Base-by-base conservation (phyloP, 2,797 vertebrate species). In the Cossypha niveicapilla region DNA sequence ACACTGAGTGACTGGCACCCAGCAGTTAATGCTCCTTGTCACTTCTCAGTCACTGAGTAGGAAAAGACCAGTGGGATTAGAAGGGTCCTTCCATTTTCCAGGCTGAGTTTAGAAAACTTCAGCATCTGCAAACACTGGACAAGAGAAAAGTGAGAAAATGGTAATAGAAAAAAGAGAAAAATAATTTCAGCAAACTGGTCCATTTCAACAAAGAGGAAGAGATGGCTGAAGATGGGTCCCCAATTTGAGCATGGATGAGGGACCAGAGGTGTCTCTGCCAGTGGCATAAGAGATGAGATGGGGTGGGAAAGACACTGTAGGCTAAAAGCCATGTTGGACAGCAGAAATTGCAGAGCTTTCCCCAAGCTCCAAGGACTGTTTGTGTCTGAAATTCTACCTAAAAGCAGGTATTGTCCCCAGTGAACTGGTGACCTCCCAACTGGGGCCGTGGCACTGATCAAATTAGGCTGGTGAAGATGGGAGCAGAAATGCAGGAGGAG, bases 391-490 rank as follows among this genome's bases (percentile, higher is more conserved):
- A 28, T 12, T 63, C 21, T 42, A 7, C 35, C 41, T 54, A 3
- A 1, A 62, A 83, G 56, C 60, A 80, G 44, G 13, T 50, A 22
- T 60, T 75, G 13, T 35, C 65, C 62, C 44, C 73, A 28, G 3
- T 19, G 73, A 83, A 68, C 48, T 53, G 19, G 13, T 48, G 42
- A 58, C 63, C 67, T 68, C 53, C 72, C n/a, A 4, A 32, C 13
- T 35, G 60, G 54, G 54, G 23, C 72, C 3, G 1, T 2, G 15
- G 58, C 73, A 42, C 32, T 19, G 48, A 28, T 21, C 39, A 53
- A 3, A 18, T 22, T 9, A 16, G 11, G 66, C 50, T 56, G 62
- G 65, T 39, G 63, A 57, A 28, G n/a, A 4, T 18, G 0, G 0
- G 56, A 66, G 68, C 50, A 70, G 37, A 50, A 77, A 35, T 13